Evolutionary conservation across 2,888 invertebrate species (phyloP), one percentile per base, ranked within the genome.

Genomic region (Cosmopolites sordidus): DNA sequence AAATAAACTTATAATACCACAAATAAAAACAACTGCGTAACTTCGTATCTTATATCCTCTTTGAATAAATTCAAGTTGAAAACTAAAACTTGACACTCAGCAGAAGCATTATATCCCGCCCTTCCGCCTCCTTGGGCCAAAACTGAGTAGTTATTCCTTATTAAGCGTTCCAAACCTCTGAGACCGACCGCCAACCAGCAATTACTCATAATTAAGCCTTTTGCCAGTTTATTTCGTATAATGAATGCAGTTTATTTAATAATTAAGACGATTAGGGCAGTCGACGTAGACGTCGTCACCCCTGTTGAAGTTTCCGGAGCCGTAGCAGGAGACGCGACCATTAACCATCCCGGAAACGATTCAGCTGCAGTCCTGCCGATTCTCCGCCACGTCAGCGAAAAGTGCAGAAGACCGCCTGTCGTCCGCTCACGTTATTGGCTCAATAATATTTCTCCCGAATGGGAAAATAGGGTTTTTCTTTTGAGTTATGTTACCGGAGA

Each of bases 381-480:
- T 22, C 22, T 22, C 3, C 22, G 22, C 4, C 22, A 22, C 22
- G 40, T 54, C 18, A 4, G 11, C 3, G 33, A 33, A 11, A 33
- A 3, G 4, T 3, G 8, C 22, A 3, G 33, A 46, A 45, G 49
- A 50, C 50, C 54, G 50, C 46, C 54, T 50, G 54, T 49, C 54
- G 54, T 37, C 50, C 43, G 40, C 16, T 38, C 47, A 30, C 45
- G 44, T 48, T 56, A 56, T 56, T 51, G 51, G 51, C 51, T 51
- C 51, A 56, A 56, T 56, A 56, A 48, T 56, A 51, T 48, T 56
- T 56, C 48, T 56, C 44, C 48, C 43, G 51, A 56, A 51, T 42
- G 51, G 33, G 44, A 48, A 56, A 56, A 48, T 48, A 37, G 48
- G 44, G 48, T 41, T 51, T 55, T 50, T 44, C 45, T 38, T 44